phyloP scores from a whole-genome alignment of 2,113 vertebrate genomes.

The Hymenochirus boettgeri region DNA sequence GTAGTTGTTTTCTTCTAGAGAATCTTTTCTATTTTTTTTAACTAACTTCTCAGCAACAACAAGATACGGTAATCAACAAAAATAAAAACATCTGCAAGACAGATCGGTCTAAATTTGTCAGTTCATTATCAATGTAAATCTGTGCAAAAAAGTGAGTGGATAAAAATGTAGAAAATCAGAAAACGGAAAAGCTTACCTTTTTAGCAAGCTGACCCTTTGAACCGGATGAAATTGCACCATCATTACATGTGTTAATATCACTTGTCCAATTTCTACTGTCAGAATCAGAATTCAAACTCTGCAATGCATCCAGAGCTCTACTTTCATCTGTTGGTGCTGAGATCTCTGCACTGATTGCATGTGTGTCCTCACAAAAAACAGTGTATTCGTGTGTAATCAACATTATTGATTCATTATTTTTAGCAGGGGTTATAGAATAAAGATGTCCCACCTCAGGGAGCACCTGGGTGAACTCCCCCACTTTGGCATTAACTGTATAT shows the following conservation, averaged over 20 bases:
- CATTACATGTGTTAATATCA: neutral
- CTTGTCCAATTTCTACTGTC: neutral
- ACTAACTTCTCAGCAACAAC: neutral
- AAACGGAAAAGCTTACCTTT: conserved; percentile 61
- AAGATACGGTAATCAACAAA: too few species aligned
- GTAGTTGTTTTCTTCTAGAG: conserved; percentile 10
- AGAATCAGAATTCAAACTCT: neutral
- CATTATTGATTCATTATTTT: too few species aligned
- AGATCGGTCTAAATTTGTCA: neutral
- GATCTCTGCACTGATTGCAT: too few species aligned
- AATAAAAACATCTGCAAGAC: too few species aligned
- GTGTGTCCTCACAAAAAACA: too few species aligned
- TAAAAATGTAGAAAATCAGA: conserved; percentile 20
- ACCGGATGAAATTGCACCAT: conserved; percentile 41
- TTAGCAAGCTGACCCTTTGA: conserved; percentile 55
- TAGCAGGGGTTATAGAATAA: too few species aligned
- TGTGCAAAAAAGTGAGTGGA: neutral
- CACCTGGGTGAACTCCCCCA: too few species aligned
- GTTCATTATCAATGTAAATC: neutral
- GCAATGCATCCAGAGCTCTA: neutral
- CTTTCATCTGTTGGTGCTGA: too few species aligned
- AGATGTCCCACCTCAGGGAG: too few species aligned
- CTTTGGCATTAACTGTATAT: too few species aligned
- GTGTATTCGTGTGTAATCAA: too few species aligned
- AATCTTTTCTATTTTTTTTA: neutral